phyloP scores from a whole-genome alignment of 2,797 vertebrate genomes.

The Crossoptilon crossoptilon region DNA sequence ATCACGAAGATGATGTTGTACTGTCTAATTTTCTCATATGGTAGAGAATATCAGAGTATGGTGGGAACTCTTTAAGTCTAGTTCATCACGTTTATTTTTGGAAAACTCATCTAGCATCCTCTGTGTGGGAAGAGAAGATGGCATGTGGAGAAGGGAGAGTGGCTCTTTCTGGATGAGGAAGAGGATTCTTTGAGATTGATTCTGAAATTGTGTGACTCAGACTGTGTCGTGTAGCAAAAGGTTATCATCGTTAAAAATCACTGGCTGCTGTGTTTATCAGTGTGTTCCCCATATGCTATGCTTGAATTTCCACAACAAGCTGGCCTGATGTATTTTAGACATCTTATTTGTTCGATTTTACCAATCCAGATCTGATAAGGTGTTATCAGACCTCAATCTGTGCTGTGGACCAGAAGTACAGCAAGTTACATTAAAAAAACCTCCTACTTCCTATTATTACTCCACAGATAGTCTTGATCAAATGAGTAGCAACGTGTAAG shows the following conservation, averaged over 20 bases:
- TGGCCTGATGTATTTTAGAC: background rate
- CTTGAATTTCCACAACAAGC: background rate
- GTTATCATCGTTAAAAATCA: background rate
- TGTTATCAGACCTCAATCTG: background rate
- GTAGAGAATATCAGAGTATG: background rate
- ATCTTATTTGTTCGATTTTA: background rate
- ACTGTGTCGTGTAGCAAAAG: background rate
- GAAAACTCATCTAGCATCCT: background rate
- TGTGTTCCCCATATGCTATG: accelerated
- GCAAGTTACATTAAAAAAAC: background rate
- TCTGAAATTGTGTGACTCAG: background rate
- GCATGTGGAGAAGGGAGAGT: background rate
- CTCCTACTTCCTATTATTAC: background rate
- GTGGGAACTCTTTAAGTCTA: background rate
- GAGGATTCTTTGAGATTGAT: background rate
- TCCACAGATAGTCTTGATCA: background rate
- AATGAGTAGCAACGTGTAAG: background rate
- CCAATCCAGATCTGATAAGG: background rate
- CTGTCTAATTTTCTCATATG: background rate
- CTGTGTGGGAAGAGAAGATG: background rate
- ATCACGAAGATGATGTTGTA: background rate
- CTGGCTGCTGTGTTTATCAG: background rate
- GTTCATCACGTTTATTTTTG: background rate
- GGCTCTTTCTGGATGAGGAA: background rate
- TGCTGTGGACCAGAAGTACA: background rate